A percentile compares a stretch with the other conserved stretches of the same genome.
These are phyloP conservation scores for Dasyornis broadbenti DNA, from an alignment of 2,113 vertebrate species.

Conservation along the genomic window DNA sequence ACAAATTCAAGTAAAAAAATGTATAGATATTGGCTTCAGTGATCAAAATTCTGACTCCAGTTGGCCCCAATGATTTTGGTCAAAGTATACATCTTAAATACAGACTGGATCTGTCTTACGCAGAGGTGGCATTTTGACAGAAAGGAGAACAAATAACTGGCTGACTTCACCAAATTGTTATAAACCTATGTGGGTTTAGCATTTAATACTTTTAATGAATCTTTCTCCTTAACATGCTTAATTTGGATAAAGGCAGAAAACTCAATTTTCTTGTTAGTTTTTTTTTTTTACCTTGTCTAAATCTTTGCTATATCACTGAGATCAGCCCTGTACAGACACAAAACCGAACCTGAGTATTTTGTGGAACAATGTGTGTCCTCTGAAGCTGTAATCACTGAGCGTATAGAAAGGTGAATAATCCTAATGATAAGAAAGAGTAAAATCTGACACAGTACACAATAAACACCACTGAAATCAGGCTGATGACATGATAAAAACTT, in stretches of 20 bases:
- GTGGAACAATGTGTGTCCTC: not conserved
- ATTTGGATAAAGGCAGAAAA: not conserved
- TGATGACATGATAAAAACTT: not conserved
- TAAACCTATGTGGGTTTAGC: not conserved
- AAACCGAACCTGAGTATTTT: not conserved
- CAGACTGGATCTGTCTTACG: not conserved
- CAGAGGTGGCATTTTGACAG: not conserved
- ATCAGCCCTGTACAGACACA: not conserved
- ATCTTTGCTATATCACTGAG: not conserved
- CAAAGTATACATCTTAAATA: not conserved
- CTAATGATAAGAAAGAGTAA: not conserved
- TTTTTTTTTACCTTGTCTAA: not conserved
- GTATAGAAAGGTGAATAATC: not conserved
- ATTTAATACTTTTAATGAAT: not conserved
- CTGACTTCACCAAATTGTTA: not conserved
- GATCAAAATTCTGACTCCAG: not conserved
- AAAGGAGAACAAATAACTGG: not conserved
- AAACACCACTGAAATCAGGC: not conserved
- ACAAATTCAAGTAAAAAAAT: not conserved
- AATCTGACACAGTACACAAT: not conserved
- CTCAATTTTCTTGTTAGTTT: not conserved
- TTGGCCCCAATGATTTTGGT: not conserved
- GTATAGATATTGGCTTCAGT: not conserved
- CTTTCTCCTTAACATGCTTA: not conserved
- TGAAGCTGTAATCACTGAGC: not conserved